phyloP scores from a whole-genome alignment of 2,888 invertebrate species.

The Ceraclea dissimilis region DNA sequence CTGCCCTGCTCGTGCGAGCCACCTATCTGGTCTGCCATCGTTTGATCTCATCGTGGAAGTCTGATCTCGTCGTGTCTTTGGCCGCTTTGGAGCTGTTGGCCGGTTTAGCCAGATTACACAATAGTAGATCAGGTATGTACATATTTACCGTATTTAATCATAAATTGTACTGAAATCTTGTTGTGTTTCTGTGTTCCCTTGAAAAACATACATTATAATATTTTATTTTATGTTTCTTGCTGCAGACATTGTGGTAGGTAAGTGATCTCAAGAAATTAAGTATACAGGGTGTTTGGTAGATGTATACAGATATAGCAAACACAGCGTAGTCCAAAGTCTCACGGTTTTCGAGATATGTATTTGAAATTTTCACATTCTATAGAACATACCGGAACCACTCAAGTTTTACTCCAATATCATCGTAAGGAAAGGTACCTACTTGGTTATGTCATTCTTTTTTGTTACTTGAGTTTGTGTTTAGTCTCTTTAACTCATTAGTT shows the following conservation, averaged over 20 bases:
- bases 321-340: too few species aligned
- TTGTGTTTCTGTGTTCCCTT: not conserved
- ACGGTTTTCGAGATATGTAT: too few species aligned
- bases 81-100: constrained; percentile 88
- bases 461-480: too few species aligned
- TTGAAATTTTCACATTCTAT: too few species aligned
- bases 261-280: too few species aligned
- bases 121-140: constrained; percentile 72
- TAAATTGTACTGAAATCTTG: not conserved
- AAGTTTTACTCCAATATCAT: too few species aligned
- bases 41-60: constrained; percentile 92
- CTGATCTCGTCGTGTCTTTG: constrained; percentile 86
- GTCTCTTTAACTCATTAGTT: too few species aligned
- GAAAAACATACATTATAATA: not conserved
- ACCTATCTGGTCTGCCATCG: constrained; percentile 93
- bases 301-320: too few species aligned
- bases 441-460: too few species aligned
- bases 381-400: too few species aligned
- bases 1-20: constrained; percentile 81
- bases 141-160: not conserved
- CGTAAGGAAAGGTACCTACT: too few species aligned
- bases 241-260: constrained; percentile 24
- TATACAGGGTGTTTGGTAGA: too few species aligned
- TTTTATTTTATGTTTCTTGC: constrained; percentile 16
- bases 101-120: constrained; percentile 83